Evolutionary conservation across 2,797 vertebrate genomes (phyloP), one percentile per base, ranked within the genome.

Genomic region (Macropodus opercularis): DNA sequence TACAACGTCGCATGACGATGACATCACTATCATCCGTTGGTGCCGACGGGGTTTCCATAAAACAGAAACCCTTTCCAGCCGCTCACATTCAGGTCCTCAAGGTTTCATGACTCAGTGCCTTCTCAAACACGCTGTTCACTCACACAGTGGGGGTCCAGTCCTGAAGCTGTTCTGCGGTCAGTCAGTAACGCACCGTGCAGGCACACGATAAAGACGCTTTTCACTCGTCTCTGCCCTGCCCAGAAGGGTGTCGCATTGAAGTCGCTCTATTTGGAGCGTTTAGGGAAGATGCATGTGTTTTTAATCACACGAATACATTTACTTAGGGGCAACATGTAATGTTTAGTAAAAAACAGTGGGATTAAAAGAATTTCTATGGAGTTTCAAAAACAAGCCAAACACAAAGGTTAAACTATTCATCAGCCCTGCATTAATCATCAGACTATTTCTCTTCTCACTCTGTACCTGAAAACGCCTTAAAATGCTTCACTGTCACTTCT

Each of bases 31-130:
- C 53, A 65, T 72, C 44, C 18, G 72, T 81, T 73, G 70, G 76
- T 63, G 71, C 73, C 72, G 67, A 64, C 69, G 58, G 63, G 71
- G 84, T 81, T 85, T 87, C 70, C 79, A 67, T 81, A 82, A 75
- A 88, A 87, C 79, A 79, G 83, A 85, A 79, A 89, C 75, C 73
- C 62, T 81, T 76, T 83, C 73, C 68, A 83, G 53, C 69, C 71
- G 46, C 64, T 84, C 67, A 67, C 73, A 83, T 87, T 83, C 74
- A 83, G 60, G 40, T 82, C 69, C 69, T 69, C n/a, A 63, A 72
- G 52, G 65, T 69, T 73, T 52, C 35, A 35, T 72, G 59, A 55
- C 61, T 78, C 66, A 47, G 56, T 56, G 74, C 47, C 55, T 49
- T 72, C 70, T 77, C 68, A 54, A 63, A 79, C 27, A 22, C 43